Percentiles rank a stretch among this genome's conserved stretches.
phyloP scores from a whole-genome alignment of 2,888 invertebrate species.

The Saturnia pavonia region DNA sequence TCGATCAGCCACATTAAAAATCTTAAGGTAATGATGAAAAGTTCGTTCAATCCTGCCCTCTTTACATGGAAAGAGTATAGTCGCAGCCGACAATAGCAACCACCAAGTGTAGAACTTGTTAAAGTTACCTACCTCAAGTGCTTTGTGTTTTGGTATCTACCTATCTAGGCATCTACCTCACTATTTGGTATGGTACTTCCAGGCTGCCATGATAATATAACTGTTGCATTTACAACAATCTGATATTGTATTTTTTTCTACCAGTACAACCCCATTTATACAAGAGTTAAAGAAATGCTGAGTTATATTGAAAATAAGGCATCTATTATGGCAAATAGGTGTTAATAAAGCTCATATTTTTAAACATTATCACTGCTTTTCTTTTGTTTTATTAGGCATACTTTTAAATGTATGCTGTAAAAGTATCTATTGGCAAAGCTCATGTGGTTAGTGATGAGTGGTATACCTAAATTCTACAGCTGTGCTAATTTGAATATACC shows the following conservation, averaged over 20 bases:
- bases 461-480: no score
- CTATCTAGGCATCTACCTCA: no score
- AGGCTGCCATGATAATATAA: no score
- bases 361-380: no score
- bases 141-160: background rate
- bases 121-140: background rate
- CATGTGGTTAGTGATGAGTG: no score
- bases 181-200: no score
- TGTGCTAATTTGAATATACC: no score
- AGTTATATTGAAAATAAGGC: background rate
- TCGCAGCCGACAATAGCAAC: background rate
- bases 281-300: background rate
- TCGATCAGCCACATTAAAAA: conserved; percentile 89
- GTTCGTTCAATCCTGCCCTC: background rate
- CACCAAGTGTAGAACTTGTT: background rate
- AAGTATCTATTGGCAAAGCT: no score
- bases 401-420: no score
- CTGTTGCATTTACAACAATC: background rate
- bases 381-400: no score
- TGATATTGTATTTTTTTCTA: background rate
- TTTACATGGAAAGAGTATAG: background rate
- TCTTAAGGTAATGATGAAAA: conserved; percentile 83
- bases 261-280: background rate
- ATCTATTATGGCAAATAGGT: no score
- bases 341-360: no score